phyloP scores from a whole-genome alignment of 2,888 invertebrate genomes.

The Cantharis flavilabris region DNA sequence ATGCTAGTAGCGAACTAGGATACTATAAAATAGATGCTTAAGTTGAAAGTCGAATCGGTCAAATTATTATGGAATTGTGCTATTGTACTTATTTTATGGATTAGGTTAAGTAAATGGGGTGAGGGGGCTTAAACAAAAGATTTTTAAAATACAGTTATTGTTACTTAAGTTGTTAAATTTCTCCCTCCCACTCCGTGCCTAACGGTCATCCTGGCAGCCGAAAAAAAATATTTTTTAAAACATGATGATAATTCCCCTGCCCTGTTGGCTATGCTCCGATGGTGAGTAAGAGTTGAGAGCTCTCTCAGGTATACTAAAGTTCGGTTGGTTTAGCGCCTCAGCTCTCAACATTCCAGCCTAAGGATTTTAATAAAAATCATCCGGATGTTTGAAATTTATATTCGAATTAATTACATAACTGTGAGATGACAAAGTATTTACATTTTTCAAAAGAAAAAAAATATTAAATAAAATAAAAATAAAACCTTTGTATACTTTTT shows the following conservation, averaged over 20 bases:
- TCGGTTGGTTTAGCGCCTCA: no score
- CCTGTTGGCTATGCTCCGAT: no score
- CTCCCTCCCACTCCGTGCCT: background rate
- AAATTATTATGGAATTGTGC: background rate
- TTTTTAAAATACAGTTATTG: background rate
- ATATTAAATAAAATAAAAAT: background rate
- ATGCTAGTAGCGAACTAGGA: background rate
- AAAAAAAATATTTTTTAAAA: no score
- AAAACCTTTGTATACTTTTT: background rate
- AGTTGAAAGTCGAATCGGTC: background rate
- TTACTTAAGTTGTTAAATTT: background rate
- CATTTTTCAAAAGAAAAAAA: background rate
- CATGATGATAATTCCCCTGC: no score
- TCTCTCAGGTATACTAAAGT: no score
- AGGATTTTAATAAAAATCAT: background rate
- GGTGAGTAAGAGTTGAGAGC: no score
- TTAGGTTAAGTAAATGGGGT: background rate
- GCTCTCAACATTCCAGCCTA: no score
- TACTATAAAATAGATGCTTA: background rate
- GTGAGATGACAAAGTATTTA: background rate
- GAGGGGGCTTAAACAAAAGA: background rate
- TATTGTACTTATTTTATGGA: background rate
- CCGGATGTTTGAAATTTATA: background rate
- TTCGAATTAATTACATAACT: background rate
- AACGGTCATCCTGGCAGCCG: no score